Evolutionary conservation across 2,113 vertebrate genomes (phyloP).

Genomic region (Daphoenositta chrysoptera): DNA sequence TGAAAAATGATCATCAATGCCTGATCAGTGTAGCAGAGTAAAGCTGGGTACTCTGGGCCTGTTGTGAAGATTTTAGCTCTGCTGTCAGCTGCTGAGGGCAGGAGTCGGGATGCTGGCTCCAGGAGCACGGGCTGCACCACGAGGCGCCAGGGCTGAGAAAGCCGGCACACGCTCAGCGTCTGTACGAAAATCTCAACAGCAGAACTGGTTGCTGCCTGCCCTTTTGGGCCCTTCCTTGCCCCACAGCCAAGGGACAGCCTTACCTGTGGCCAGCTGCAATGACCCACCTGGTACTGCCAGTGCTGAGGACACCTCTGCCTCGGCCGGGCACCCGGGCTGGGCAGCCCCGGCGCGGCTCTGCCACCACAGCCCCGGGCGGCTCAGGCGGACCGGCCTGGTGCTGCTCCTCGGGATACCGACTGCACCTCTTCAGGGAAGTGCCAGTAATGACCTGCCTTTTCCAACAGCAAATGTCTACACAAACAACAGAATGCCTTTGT

Average conservation of each 20-base stretch:
- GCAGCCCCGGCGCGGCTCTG: fast-evolving
- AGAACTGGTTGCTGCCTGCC: background rate
- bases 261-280: fast-evolving
- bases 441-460: background rate
- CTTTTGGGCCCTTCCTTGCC: background rate
- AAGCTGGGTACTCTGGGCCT: background rate
- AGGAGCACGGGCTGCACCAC: fast-evolving
- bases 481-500: background rate
- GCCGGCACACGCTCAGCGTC: fast-evolving
- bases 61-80: background rate
- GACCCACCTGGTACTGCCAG: fast-evolving
- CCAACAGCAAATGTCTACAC: fast-evolving
- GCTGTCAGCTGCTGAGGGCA: background rate
- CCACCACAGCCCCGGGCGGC: fast-evolving
- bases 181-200: background rate
- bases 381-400: fast-evolving
- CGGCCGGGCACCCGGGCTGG: fast-evolving
- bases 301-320: background rate
- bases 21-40: background rate
- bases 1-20: background rate
- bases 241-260: fast-evolving
- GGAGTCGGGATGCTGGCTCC: background rate
- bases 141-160: background rate
- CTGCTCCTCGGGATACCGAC: fast-evolving
- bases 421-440: fast-evolving